Percentiles rank a stretch among this genome's conserved stretches.
phyloP scores from a whole-genome alignment of 2,888 invertebrate genomes.

The Drosophila gaucha region DNA sequence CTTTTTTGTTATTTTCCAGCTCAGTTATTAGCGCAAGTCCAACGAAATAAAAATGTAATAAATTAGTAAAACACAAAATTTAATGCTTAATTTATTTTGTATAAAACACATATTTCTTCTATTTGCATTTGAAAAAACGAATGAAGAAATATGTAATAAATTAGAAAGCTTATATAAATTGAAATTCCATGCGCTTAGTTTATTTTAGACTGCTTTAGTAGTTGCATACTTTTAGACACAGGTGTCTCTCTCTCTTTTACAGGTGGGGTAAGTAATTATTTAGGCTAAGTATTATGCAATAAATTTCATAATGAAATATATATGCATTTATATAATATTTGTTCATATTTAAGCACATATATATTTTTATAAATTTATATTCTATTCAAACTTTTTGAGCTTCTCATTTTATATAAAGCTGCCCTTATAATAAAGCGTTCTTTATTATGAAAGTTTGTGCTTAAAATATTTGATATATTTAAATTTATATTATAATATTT shows the following conservation, averaged over 20 bases:
- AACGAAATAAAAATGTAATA: constrained; percentile 61
- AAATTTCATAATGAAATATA: not conserved
- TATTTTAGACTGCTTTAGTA: constrained; percentile 34
- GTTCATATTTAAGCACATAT: not conserved
- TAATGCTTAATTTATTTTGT: constrained; percentile 48
- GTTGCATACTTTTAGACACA: constrained; percentile 10
- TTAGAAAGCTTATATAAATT: constrained; percentile 45
- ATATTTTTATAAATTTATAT: not conserved
- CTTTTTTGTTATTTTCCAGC: constrained; percentile 69
- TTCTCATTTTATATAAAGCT: no score
- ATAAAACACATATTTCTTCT: constrained; percentile 27
- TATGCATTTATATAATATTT: not conserved
- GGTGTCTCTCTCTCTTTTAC: not conserved
- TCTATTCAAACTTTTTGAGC: no score
- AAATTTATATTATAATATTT: no score
- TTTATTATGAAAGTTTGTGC: no score
- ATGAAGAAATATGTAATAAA: constrained; percentile 26
- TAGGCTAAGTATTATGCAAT: not conserved
- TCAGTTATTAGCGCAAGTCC: constrained; percentile 75
- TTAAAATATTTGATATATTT: no score
- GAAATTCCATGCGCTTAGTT: constrained; percentile 35
- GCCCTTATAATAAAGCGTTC: no score
- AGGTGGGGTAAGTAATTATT: constrained; percentile 49
- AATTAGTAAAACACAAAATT: constrained; percentile 60
- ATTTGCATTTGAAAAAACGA: constrained; percentile 16